phyloP scores from a whole-genome alignment of 1,140 invertebrate genomes.

The Drosophila santomea region DNA sequence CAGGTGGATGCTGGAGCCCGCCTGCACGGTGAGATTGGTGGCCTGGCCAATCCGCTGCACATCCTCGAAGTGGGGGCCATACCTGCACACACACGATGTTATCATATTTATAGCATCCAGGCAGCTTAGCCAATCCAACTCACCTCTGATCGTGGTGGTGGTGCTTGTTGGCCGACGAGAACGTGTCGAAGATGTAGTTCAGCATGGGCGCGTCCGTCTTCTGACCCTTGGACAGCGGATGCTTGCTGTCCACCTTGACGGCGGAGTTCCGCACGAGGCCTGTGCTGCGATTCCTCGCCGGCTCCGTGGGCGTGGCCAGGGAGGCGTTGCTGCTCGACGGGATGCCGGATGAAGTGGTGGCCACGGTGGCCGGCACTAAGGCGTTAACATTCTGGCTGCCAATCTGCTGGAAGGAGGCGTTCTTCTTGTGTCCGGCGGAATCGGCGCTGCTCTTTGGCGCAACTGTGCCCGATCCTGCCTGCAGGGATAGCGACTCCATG shows the following conservation, averaged over 20 bases:
- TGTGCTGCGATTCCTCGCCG: slow-evolving; percentile 22
- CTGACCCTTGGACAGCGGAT: slow-evolving; percentile 79
- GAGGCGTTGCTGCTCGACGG: slow-evolving; percentile 17
- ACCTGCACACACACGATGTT: slow-evolving; percentile 80
- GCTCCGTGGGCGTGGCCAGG: slow-evolving; percentile 21
- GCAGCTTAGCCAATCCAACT: slow-evolving; percentile 1
- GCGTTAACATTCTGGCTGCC: slow-evolving; percentile 73
- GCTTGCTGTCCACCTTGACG: slow-evolving; percentile 75
- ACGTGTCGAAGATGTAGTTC: slow-evolving; percentile 90
- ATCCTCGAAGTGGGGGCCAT: slow-evolving; percentile 90
- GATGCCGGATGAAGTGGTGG: slow-evolving; percentile 24
- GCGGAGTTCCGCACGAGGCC: slow-evolving; percentile 54
- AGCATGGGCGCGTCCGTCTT: slow-evolving; percentile 89
- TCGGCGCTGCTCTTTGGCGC: slow-evolving; percentile 30
- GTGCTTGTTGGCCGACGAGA: slow-evolving; percentile 88
- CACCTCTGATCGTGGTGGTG: slow-evolving; percentile 87
- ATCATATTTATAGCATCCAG: no score
- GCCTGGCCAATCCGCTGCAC: slow-evolving; percentile 86
- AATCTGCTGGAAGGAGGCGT: slow-evolving; percentile 64
- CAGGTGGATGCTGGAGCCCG: slow-evolving; percentile 91
- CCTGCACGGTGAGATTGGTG: slow-evolving; percentile 91
- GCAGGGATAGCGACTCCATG: slow-evolving; percentile 71
- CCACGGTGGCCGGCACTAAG: slow-evolving; percentile 46
- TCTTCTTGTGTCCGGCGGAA: slow-evolving; percentile 45
- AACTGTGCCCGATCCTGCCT: slow-evolving; percentile 41